Conservation (phyloP, 2,797 vertebrate species). For the Tenualosa ilisha region DNA sequence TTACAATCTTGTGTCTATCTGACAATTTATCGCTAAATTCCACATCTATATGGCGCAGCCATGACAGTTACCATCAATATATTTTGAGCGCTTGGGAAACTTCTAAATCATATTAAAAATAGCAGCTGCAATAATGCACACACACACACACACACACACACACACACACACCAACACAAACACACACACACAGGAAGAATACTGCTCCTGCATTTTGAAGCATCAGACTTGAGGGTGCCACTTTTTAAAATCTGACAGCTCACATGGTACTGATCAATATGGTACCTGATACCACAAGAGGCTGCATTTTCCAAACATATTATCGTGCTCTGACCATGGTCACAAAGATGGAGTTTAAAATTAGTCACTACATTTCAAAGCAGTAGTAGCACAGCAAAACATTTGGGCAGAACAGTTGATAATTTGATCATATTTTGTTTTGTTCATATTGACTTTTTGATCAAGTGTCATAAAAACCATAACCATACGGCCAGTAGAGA, state of each 20-base stretch:
- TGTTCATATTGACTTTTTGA: background rate
- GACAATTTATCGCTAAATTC: background rate
- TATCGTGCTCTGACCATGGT: background rate
- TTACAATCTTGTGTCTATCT: background rate
- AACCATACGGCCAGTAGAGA: background rate
- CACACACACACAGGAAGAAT: background rate
- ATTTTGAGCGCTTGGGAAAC: background rate
- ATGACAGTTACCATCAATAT: background rate
- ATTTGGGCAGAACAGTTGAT: background rate
- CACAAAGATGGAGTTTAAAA: background rate
- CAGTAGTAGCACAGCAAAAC: background rate
- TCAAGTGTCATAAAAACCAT: background rate
- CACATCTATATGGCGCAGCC: background rate
- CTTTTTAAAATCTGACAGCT: background rate
- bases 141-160: background rate
- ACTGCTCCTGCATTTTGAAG: background rate
- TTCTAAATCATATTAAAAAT: background rate
- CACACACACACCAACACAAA: background rate
- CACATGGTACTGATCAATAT: background rate
- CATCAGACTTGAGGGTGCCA: background rate
- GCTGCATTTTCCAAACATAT: background rate
- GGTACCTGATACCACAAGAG: background rate
- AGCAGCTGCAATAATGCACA: background rate
- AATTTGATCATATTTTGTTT: background rate
- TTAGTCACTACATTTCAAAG: background rate